Evolutionary conservation across 2,888 invertebrate species (phyloP).

Genomic region (Dendrolimus houi): DNA sequence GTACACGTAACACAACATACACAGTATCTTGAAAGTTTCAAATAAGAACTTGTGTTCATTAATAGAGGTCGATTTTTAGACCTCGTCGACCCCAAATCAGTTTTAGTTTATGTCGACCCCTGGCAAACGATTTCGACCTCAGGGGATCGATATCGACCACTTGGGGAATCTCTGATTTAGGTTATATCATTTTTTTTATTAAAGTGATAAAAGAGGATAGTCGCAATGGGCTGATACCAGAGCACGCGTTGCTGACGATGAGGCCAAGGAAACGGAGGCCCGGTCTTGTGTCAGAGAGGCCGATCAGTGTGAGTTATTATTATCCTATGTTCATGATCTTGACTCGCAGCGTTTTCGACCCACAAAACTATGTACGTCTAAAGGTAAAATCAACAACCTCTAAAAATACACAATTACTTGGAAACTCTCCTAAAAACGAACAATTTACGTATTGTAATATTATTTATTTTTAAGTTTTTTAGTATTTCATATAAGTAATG

Average conservation of each 20-base stretch:
- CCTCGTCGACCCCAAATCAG: not conserved
- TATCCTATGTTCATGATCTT: no score
- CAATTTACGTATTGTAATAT: no score
- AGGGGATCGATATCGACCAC: not conserved
- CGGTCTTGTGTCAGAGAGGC: conserved; percentile 78
- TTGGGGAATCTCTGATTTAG: conserved; percentile 1
- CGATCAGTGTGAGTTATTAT: conserved; percentile 74
- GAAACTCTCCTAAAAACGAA: no score
- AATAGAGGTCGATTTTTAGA: not conserved
- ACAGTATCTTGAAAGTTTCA: not conserved
- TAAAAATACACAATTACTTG: no score
- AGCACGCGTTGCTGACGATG: conserved; percentile 52
- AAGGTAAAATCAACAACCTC: no score
- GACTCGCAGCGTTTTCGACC: no score
- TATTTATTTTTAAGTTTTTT: no score
- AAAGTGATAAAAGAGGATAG: conserved; percentile 54
- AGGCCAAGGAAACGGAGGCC: conserved; percentile 72
- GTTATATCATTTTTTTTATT: conserved; percentile 9
- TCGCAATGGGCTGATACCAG: conserved; percentile 57
- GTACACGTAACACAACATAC: not conserved
- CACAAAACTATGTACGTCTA: no score
- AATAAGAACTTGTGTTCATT: not conserved
- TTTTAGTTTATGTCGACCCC: not conserved
- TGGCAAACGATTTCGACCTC: not conserved
- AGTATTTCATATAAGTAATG: no score